phyloP scores from a whole-genome alignment of 2,888 invertebrate genomes.

The Plebejus anna region DNA sequence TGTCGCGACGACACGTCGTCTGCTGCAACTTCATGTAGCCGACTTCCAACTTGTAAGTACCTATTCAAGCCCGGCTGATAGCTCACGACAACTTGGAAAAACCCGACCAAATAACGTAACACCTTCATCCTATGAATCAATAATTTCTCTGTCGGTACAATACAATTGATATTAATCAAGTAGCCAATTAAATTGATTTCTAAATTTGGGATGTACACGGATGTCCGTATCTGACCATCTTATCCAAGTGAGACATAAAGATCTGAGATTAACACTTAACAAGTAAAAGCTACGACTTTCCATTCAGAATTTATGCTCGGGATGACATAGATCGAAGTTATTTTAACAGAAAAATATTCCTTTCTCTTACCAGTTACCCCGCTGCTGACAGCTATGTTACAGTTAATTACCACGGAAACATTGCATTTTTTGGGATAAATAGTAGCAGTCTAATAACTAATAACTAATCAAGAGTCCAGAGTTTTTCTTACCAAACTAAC shows the following conservation, averaged over 20 bases:
- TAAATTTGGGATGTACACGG: constrained; percentile 2
- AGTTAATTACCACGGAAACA: too few relatives aligned
- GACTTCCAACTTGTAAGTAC: too few relatives aligned
- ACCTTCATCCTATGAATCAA: background rate
- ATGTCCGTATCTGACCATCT: constrained; percentile 11
- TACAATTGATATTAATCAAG: background rate
- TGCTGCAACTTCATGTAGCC: too few relatives aligned
- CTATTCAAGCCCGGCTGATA: too few relatives aligned
- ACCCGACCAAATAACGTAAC: background rate
- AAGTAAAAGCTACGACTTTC: constrained; percentile 19
- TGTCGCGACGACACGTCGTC: too few relatives aligned
- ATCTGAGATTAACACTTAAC: constrained; percentile 16
- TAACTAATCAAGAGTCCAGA: too few relatives aligned
- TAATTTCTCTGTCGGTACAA: background rate
- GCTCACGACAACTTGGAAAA: background rate
- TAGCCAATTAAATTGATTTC: constrained; percentile 9
- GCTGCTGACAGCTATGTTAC: too few relatives aligned
- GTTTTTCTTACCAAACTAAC: too few relatives aligned
- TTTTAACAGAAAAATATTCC: background rate
- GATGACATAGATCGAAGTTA: background rate
- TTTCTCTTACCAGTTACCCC: too few relatives aligned
- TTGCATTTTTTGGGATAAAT: too few relatives aligned
- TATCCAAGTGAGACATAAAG: constrained; percentile 8
- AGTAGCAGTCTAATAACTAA: too few relatives aligned
- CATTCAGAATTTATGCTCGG: background rate